A percentile compares a stretch with the other conserved stretches of the same genome.
phyloP scores from a whole-genome alignment of 1,140 invertebrate genomes.

The Physella acuta region DNA sequence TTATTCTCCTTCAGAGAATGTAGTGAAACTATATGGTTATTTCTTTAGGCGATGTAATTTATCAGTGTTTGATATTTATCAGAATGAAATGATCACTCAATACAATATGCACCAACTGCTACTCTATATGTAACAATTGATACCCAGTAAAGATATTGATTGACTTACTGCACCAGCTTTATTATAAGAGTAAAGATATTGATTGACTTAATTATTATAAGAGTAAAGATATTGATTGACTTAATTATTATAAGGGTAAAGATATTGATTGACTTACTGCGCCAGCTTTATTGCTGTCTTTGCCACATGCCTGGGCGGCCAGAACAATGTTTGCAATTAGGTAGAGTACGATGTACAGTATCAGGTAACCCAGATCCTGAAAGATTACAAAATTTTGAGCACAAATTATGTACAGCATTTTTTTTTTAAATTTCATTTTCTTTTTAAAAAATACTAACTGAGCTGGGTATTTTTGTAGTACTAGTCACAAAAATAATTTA shows the following conservation, averaged over 20 bases:
- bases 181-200: neutral
- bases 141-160: neutral
- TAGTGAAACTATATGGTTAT: no score
- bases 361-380: constrained; percentile 33
- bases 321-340: constrained; percentile 33
- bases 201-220: neutral
- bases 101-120: neutral
- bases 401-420: neutral
- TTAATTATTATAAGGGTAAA: neutral
- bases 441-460: neutral
- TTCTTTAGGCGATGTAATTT: no score
- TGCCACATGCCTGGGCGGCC: constrained; percentile 34
- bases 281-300: constrained; percentile 36
- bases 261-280: constrained; percentile 27
- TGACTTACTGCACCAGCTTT: neutral
- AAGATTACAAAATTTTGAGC: no score
- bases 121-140: neutral
- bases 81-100: neutral
- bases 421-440: neutral
- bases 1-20: no score
- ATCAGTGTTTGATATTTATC: no score
- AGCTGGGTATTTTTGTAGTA: neutral
- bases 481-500: neutral
- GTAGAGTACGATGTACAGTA: constrained; percentile 32
- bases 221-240: neutral